Conservation (phyloP, 2,888 invertebrate species). For the Vesta saturnalis region DNA sequence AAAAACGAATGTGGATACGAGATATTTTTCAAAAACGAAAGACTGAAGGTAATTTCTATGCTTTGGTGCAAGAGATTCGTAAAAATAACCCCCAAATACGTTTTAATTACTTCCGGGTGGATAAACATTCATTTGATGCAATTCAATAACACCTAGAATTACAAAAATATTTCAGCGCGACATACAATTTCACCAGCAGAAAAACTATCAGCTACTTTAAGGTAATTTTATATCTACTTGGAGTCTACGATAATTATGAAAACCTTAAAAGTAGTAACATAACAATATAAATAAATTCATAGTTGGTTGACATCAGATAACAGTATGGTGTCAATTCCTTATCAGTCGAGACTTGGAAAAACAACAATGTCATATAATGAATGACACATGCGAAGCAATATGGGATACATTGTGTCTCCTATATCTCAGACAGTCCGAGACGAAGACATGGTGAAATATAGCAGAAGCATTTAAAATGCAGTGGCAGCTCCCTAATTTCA, state of each 20-base stretch:
- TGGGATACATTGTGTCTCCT: neutral
- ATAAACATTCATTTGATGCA: neutral
- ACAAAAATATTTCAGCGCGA: neutral
- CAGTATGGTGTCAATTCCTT: neutral
- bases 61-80: constrained; percentile 1
- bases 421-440: neutral
- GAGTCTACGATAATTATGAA: neutral
- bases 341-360: neutral
- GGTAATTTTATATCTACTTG: neutral
- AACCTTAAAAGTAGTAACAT: too few relatives aligned
- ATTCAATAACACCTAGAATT: neutral
- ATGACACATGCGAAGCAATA: neutral
- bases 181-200: neutral
- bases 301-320: neutral
- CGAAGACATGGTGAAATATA: neutral
- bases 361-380: neutral
- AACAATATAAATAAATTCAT: neutral
- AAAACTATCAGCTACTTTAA: neutral
- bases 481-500: neutral
- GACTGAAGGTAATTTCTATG: neutral
- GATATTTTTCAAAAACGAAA: too few relatives aligned
- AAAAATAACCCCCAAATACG: neutral
- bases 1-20: too few relatives aligned
- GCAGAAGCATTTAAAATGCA: neutral
- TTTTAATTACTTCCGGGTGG: neutral